Percentiles rank a stretch among this genome's conserved stretches.
These are phyloP conservation scores for Argyrosomus regius DNA, from an alignment of 2,797 vertebrate genomes.

Conservation along the genomic window DNA sequence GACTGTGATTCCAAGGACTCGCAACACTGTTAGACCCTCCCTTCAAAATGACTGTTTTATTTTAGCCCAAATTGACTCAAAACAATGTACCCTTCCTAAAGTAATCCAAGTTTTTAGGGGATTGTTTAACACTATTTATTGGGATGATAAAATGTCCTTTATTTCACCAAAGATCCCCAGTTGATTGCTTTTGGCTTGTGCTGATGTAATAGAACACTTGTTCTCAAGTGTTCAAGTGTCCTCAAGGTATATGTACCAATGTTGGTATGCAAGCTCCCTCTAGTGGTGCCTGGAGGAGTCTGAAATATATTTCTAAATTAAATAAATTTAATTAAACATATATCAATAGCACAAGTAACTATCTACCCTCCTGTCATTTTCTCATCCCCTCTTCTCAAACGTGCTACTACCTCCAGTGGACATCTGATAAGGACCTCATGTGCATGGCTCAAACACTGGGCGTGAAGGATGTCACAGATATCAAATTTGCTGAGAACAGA, in stretches of 20 bases:
- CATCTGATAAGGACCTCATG: constrained; percentile 92
- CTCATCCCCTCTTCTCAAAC: neutral
- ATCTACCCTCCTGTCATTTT: neutral
- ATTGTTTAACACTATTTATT: neutral
- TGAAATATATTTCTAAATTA: too few relatives aligned
- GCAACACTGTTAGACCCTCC: neutral
- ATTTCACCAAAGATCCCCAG: neutral
- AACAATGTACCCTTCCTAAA: neutral
- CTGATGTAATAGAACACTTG: too few relatives aligned
- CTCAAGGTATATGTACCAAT: too few relatives aligned
- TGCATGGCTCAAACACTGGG: constrained; percentile 88
- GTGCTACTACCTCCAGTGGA: constrained; percentile 87
- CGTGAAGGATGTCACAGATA: constrained; percentile 91
- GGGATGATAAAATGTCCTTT: neutral
- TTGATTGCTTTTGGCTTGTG: neutral
- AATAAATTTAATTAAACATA: neutral
- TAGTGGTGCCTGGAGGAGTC: too few relatives aligned
- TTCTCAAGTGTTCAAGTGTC: too few relatives aligned
- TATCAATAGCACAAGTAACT: constrained; percentile 7
- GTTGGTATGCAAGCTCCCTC: too few relatives aligned
- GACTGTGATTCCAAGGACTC: neutral
- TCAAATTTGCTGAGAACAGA: constrained; percentile 95
- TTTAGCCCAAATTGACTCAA: neutral
- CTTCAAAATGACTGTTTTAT: neutral
- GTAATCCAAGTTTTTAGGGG: neutral